Evolutionary conservation across 2,797 vertebrate species (phyloP).

Genomic region (Garrulus glandarius): DNA sequence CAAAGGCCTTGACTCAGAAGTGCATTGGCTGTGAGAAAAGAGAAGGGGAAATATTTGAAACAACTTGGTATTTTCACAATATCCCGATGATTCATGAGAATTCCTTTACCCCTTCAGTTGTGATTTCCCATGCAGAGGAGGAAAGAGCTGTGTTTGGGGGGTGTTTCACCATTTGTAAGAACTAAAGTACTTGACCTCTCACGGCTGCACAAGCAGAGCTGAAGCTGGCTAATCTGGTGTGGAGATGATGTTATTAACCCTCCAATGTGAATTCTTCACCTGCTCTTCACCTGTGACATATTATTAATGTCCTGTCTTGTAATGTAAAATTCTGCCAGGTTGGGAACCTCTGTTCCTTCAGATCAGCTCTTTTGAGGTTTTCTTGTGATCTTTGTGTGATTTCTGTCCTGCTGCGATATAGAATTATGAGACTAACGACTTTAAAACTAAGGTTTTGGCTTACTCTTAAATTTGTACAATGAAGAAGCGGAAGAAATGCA

Average conservation of each 20-base stretch:
- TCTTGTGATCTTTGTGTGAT: conserved; percentile 17
- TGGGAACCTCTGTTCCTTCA: background rate
- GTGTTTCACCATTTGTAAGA: background rate
- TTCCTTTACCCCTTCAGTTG: background rate
- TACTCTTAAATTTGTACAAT: background rate
- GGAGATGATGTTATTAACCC: background rate
- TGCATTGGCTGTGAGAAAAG: background rate
- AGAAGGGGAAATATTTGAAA: background rate
- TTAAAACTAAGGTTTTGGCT: background rate
- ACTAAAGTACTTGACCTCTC: background rate
- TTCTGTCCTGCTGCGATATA: background rate
- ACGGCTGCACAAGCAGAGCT: background rate
- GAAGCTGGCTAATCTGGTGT: background rate
- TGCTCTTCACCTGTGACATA: background rate
- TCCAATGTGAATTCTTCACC: background rate
- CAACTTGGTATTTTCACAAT: background rate
- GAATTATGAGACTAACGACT: conserved; percentile 13
- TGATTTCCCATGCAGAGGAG: background rate
- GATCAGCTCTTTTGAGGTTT: conserved; percentile 29
- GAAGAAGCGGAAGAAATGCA: background rate
- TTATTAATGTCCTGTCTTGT: conserved; percentile 23
- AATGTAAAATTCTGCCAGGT: background rate
- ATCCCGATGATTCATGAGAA: background rate
- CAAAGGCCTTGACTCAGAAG: accelerated
- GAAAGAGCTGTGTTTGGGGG: background rate